Base-by-base conservation (phyloP, 2,797 vertebrate genomes). In the Muraenolepis orangiensis region DNA sequence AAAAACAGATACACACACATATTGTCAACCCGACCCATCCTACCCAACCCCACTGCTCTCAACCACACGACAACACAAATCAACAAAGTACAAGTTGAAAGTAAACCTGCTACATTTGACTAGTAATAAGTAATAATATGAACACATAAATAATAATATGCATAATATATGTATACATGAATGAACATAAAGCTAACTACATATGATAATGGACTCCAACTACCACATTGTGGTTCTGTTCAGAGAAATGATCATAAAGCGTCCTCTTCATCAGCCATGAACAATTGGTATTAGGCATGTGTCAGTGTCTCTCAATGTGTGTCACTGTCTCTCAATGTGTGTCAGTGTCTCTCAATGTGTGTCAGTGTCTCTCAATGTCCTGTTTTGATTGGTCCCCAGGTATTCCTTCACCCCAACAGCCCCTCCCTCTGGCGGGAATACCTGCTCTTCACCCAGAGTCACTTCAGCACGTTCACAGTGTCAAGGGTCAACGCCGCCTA, bases 331-430 rank as follows among this genome's bases (percentile, higher is more conserved):
- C n/a, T n/a, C n/a, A n/a, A 18, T 8, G 23, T 64, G 12, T 73
- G 18, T 79, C 1, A 18, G 51, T 73, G 68, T 1, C 13, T 2
- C 13, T 42, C 13, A 2, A 42, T 42, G 38, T 64, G 57, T 26
- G 57, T 64, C n/a, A 18, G 51, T 57, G n/a, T 1, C 57, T 26
- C 57, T 64, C 10, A 64, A 11, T 64, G 57, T 64, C 57, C 23
- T 0, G 23, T 64, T n/a, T 26, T 23, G 57, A 64, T 23, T 26
- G 57, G n/a, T 64, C 72, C 77, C 32, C 72, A 92, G 90, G 94
- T 98, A 78, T 99, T 99, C 73, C 83, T 99, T 12, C 96, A 98
- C 76, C 97, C 98, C 81, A 99, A 99, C 87, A 95, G 96, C 12
- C 90, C 94, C 0, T 84, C 91, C 31, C 84, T 99, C 73, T 99